A percentile compares a stretch with the other conserved stretches of the same genome.
Conservation (phyloP, 2,797 vertebrate genomes). For the Nasua narica region DNA sequence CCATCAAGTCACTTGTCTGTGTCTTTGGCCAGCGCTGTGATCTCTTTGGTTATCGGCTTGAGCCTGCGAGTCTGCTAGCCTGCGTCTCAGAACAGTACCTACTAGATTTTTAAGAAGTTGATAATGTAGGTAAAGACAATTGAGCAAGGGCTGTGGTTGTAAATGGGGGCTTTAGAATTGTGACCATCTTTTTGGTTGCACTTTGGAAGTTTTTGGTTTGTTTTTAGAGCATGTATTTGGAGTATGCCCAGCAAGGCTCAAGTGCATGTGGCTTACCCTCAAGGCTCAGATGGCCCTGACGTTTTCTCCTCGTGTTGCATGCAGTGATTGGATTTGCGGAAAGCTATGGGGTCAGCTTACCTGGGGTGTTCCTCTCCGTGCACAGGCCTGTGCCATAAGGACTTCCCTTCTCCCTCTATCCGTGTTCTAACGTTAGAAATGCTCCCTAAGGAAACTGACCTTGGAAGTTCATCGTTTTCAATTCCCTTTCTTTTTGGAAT, state of each 20-base stretch:
- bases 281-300: background rate
- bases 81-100: background rate
- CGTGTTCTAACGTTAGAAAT: background rate
- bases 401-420: background rate
- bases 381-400: background rate
- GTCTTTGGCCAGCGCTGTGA: background rate
- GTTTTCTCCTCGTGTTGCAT: background rate
- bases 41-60: background rate
- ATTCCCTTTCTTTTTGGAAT: slow-evolving; percentile 41
- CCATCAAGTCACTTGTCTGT: background rate
- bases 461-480: background rate
- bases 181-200: slow-evolving; percentile 7
- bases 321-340: background rate
- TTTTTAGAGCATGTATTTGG: slow-evolving; percentile 25
- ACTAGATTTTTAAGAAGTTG: background rate
- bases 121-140: background rate
- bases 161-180: background rate
- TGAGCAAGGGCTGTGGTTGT: background rate
- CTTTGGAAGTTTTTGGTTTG: background rate
- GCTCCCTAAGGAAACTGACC: background rate
- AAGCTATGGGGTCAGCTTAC: background rate
- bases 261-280: background rate
- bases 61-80: background rate
- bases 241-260: background rate
- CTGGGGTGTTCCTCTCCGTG: background rate